Conservation (phyloP, 2,888 invertebrate species). For the Autographa pulchrina region DNA sequence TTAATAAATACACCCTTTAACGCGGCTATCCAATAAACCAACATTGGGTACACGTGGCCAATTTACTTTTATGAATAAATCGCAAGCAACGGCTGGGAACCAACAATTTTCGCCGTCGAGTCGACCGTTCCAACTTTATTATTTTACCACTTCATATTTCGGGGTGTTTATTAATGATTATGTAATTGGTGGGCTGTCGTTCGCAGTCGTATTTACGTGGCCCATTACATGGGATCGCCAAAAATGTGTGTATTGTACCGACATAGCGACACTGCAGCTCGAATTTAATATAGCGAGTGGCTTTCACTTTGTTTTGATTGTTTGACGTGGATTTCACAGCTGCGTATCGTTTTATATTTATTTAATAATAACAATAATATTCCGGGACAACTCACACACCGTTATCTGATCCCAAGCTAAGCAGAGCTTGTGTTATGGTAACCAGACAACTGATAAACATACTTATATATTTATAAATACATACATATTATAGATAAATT, state of each 20-base stretch:
- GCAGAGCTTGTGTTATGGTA: no score
- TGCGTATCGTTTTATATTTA: conserved; percentile 39
- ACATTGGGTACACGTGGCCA: conserved; percentile 69
- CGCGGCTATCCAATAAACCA: conserved; percentile 63
- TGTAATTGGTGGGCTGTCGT: conserved; percentile 80
- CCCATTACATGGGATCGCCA: conserved; percentile 66
- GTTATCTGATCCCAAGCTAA: no score
- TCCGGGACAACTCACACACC: no score
- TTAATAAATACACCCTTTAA: conserved; percentile 56
- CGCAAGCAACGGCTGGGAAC: conserved; percentile 56
- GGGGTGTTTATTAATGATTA: conserved; percentile 83
- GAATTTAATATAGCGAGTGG: conserved; percentile 35
- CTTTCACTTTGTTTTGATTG: conserved; percentile 35
- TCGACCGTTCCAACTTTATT: conserved; percentile 68
- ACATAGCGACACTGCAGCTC: conserved; percentile 25
- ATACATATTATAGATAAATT: no score
- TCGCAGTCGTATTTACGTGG: conserved; percentile 73
- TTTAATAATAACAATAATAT: no score
- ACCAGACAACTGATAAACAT: no score
- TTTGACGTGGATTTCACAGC: conserved; percentile 45
- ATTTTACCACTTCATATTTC: conserved; percentile 82
- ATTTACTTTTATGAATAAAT: conserved; percentile 70
- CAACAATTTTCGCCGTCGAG: conserved; percentile 70
- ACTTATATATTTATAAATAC: no score
- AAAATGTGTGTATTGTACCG: conserved; percentile 50